A percentile compares a stretch with the other conserved stretches of the same genome.
phyloP scores from a whole-genome alignment of 1,140 invertebrate genomes.

The Armadillidium nasatum region DNA sequence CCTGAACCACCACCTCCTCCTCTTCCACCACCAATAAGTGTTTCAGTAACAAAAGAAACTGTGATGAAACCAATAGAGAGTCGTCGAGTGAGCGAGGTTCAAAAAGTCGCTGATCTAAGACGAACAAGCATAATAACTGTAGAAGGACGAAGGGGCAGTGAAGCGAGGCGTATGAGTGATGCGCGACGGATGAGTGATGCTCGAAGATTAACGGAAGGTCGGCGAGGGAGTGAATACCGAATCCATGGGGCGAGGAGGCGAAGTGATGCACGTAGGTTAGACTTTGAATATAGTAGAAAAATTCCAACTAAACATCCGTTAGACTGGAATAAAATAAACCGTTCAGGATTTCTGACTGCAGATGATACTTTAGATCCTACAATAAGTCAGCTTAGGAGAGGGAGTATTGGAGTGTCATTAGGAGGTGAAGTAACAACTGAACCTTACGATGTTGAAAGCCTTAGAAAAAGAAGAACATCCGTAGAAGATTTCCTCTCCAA shows the following conservation, averaged over 20 bases:
- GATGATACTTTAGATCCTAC: slow-evolving; percentile 41
- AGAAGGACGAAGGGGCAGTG: too few relatives aligned
- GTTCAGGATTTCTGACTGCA: slow-evolving; percentile 33
- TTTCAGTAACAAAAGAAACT: not conserved
- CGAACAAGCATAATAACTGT: not conserved
- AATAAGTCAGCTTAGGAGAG: slow-evolving; percentile 34
- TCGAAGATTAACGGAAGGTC: slow-evolving; percentile 20
- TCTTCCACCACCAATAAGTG: slow-evolving; percentile 7
- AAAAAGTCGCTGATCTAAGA: not conserved
- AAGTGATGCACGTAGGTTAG: slow-evolving; percentile 34
- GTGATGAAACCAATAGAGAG: not conserved
- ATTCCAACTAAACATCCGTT: slow-evolving; percentile 37
- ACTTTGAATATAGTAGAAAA: slow-evolving; percentile 35
- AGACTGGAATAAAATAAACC: slow-evolving; percentile 44
- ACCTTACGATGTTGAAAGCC: slow-evolving; percentile 38
- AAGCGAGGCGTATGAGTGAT: slow-evolving; percentile 17
- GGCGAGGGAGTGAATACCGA: slow-evolving; percentile 36
- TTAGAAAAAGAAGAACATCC: slow-evolving; percentile 39
- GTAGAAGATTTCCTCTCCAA: slow-evolving; percentile 42
- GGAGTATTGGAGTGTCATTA: slow-evolving; percentile 36
- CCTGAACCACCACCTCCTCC: slow-evolving; percentile 25
- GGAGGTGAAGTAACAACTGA: slow-evolving; percentile 26
- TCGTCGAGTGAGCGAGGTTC: not conserved
- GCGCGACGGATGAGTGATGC: slow-evolving; percentile 27
- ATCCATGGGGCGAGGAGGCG: slow-evolving; percentile 32